Percentiles rank a stretch among this genome's conserved stretches.
These are phyloP conservation scores for Astropecten irregularis DNA, from an alignment of 53 echinoderm and acorn worm species.

Conservation along the genomic window DNA sequence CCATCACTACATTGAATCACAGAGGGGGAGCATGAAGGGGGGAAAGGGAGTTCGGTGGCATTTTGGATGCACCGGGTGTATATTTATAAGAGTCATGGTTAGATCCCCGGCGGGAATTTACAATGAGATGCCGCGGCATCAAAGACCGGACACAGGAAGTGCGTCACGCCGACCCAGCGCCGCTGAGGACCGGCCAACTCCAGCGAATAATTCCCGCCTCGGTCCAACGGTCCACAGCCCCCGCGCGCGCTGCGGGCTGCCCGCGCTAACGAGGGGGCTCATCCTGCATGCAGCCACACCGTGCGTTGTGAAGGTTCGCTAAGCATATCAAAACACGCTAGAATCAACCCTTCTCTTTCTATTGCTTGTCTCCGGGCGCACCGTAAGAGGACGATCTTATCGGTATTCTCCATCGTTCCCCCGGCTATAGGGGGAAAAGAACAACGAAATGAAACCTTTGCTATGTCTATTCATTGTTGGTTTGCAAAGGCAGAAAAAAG, in stretches of 20 bases:
- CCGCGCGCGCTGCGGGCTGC: background rate
- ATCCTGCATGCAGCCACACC: background rate
- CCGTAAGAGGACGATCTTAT: conserved; percentile 29
- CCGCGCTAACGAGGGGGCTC: background rate
- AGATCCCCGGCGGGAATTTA: too few relatives aligned
- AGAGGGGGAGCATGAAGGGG: too few relatives aligned
- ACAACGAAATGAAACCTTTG: background rate
- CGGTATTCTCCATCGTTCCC: conserved; percentile 32
- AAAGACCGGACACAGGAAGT: conserved; percentile 40
- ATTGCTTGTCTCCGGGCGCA: conserved; percentile 24
- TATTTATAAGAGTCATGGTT: too few relatives aligned
- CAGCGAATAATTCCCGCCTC: background rate
- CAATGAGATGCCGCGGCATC: too few relatives aligned
- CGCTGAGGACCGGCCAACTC: background rate
- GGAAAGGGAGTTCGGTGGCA: too few relatives aligned
- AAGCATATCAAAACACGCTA: conserved; percentile 26
- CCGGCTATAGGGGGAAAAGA: too few relatives aligned
- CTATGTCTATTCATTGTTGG: too few relatives aligned
- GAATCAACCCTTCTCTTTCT: conserved; percentile 3
- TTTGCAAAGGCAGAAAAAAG: too few relatives aligned
- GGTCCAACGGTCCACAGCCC: background rate
- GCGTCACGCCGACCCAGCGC: conserved; percentile 21
- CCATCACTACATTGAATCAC: too few relatives aligned
- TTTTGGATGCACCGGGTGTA: too few relatives aligned
- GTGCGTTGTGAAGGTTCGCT: background rate